Percentiles rank a stretch among this genome's conserved stretches.
Conservation (phyloP, 2,888 invertebrate species). For the Acrobasis repandana region DNA sequence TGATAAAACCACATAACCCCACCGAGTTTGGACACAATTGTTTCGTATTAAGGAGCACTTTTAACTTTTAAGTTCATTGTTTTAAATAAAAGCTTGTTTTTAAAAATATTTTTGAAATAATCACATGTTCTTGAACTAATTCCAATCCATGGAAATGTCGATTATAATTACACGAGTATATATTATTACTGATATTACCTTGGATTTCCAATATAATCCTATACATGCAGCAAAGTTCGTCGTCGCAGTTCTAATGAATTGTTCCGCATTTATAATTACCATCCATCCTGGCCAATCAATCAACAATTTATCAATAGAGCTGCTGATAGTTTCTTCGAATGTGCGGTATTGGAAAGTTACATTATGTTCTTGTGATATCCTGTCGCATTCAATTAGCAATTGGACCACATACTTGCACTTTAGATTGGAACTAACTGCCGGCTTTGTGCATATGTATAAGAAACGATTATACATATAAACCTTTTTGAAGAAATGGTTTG, state of each 20-base stretch:
- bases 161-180: too few species aligned
- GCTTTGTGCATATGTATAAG: too few species aligned
- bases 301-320: conserved; percentile 11
- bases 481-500: too few species aligned
- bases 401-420: conserved; percentile 14
- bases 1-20: too few species aligned
- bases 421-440: background rate
- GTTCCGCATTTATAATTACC: conserved; percentile 6
- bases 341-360: conserved; percentile 20
- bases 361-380: conserved; percentile 10
- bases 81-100: too few species aligned
- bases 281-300: conserved; percentile 12
- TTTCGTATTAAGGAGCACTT: too few species aligned
- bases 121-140: too few species aligned
- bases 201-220: background rate
- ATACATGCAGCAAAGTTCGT: background rate
- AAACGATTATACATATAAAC: too few species aligned
- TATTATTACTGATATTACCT: background rate
- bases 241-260: background rate
- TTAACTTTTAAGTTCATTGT: too few species aligned
- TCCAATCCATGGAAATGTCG: too few species aligned
- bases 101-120: too few species aligned
- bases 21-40: too few species aligned
- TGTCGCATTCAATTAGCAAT: conserved; percentile 15
- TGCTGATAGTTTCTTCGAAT: conserved; percentile 13